Percentiles rank a stretch among this genome's conserved stretches.
Evolutionary conservation across 92 coral and sea anemone genomes (phyloP).

Genomic region (Pocillopora meandrina): DNA sequence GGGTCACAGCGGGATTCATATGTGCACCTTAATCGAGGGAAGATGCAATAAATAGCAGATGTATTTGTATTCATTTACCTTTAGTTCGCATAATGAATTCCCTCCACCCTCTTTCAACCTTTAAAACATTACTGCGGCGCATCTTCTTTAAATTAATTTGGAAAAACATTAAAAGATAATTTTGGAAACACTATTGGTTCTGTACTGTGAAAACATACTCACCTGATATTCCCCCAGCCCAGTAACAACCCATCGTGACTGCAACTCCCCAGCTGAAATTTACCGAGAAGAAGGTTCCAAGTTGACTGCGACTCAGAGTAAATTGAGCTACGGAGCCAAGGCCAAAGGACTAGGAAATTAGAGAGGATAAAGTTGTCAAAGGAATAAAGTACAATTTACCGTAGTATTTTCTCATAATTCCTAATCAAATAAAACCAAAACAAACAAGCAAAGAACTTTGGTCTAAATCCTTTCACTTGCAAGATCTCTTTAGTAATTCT

Average conservation of each 20-base stretch:
- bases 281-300: constrained; percentile 83
- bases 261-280: constrained; percentile 92
- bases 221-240: constrained; percentile 97
- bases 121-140: too few species aligned
- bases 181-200: too few species aligned
- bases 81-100: too few species aligned
- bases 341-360: constrained; percentile 64
- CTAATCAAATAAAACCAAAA: neutral
- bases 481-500: too few species aligned
- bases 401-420: neutral
- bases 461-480: too few species aligned
- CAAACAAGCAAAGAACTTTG: too few species aligned
- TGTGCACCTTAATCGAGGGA: constrained; percentile 69
- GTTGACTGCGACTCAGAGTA: constrained; percentile 66
- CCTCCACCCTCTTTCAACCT: too few species aligned
- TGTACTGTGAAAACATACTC: neutral
- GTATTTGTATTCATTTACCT: too few species aligned
- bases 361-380: neutral
- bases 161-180: too few species aligned
- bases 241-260: constrained; percentile 88
- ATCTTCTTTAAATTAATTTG: too few species aligned
- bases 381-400: neutral
- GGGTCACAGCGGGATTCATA: constrained; percentile 89
- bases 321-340: constrained; percentile 85
- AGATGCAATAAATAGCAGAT: too few species aligned